phyloP scores from a whole-genome alignment of 2,888 invertebrate species.

The Caenorhabditis sp. region DNA sequence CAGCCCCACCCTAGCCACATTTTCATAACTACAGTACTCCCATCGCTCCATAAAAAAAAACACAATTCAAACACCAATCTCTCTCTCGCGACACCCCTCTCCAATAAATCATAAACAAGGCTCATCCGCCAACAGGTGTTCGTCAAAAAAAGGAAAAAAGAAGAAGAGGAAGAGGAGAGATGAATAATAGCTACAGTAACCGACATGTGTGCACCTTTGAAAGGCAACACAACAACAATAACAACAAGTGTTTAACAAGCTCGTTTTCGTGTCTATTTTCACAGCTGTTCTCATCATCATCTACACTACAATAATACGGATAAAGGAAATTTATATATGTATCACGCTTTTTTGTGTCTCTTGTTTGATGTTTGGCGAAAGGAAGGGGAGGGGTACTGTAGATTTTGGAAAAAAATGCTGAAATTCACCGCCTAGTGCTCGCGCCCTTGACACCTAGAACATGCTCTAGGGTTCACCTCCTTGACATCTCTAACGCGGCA shows the following conservation, averaged over 20 bases:
- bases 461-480: too few relatives aligned
- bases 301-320: background rate
- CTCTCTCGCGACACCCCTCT: background rate
- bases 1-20: too few relatives aligned
- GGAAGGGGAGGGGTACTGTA: background rate
- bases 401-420: too few relatives aligned
- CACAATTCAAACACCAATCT: background rate
- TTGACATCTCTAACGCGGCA: too few relatives aligned
- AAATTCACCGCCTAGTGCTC: too few relatives aligned
- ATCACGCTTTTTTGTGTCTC: too few relatives aligned
- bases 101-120: background rate
- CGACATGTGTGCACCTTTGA: background rate
- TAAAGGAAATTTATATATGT: too few relatives aligned
- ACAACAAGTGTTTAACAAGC: background rate
- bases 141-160: background rate
- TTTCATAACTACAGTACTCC: too few relatives aligned
- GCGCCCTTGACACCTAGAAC: too few relatives aligned
- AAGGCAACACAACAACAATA: too few relatives aligned
- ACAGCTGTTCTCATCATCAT: slow-evolving; percentile 12
- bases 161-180: background rate
- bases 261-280: slow-evolving; percentile 4
- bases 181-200: background rate
- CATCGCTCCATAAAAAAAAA: too few relatives aligned
- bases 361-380: too few relatives aligned
- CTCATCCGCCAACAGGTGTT: background rate